phyloP scores from a whole-genome alignment of 30 jellyfish, hydroid and myxozoan genomes.

The Nemopilema nomurai region DNA sequence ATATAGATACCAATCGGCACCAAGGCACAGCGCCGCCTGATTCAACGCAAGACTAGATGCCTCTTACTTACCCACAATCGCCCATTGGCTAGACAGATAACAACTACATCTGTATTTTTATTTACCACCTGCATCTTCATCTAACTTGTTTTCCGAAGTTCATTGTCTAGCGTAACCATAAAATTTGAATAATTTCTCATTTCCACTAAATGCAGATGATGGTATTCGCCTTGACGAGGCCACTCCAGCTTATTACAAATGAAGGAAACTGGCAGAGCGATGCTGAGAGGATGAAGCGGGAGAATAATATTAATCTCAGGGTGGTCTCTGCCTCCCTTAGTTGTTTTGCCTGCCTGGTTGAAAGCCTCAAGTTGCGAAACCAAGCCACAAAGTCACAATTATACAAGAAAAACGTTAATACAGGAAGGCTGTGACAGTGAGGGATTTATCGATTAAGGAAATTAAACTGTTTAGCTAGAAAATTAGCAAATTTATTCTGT shows the following conservation, averaged over 20 bases:
- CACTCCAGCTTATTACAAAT: background rate
- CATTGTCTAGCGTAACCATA: too few species aligned
- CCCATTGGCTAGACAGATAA: background rate
- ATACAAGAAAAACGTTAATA: background rate
- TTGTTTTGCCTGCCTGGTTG: background rate
- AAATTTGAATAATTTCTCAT: too few species aligned
- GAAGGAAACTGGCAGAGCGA: background rate
- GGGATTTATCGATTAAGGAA: background rate
- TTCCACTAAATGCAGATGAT: too few species aligned
- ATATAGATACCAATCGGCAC: background rate
- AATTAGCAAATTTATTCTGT: background rate
- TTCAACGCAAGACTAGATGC: background rate
- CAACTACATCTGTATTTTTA: background rate
- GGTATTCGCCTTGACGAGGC: background rate
- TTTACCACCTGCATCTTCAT: too few species aligned
- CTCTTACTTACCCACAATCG: background rate
- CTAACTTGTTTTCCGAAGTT: too few species aligned
- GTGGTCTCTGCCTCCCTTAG: background rate
- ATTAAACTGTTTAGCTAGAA: background rate
- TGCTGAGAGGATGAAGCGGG: background rate
- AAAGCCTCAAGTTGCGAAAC: background rate
- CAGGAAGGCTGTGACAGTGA: background rate
- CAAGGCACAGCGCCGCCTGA: background rate
- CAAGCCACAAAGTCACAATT: background rate
- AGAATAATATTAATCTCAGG: too few species aligned